Evolutionary conservation across 1,140 invertebrate species (phyloP).

Genomic region (Ceratitis capitata): DNA sequence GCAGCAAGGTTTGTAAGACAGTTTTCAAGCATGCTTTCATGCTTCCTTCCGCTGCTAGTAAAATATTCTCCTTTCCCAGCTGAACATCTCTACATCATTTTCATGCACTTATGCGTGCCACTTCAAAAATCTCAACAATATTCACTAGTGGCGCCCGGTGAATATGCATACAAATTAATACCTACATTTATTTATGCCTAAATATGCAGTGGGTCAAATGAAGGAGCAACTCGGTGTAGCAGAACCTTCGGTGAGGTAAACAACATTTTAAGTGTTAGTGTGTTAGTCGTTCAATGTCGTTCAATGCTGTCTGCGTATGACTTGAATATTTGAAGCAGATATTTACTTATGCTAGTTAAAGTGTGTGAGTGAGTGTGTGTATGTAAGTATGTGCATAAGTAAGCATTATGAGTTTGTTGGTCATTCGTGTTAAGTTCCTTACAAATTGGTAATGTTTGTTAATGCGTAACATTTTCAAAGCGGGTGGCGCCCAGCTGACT

Average conservation of each 20-base stretch:
- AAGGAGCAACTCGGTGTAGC: neutral
- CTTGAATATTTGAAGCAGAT: too few relatives aligned
- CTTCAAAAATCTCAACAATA: neutral
- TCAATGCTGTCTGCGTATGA: neutral
- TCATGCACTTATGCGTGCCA: neutral
- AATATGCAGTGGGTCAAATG: neutral
- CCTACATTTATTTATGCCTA: neutral
- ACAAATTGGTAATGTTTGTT: conserved; percentile 8
- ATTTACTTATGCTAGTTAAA: too few relatives aligned
- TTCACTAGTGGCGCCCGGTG: neutral
- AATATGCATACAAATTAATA: neutral
- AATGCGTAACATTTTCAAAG: neutral
- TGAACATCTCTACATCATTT: neutral
- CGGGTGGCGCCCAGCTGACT: neutral
- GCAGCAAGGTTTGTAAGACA: too few relatives aligned
- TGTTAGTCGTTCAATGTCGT: neutral
- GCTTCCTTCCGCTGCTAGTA: neutral
- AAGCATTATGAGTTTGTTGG: neutral
- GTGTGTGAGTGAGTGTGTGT: too few relatives aligned
- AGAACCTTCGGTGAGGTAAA: neutral
- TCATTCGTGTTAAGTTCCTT: neutral
- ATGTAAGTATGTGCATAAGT: too few relatives aligned
- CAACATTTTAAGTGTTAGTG: neutral
- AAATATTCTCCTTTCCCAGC: neutral
- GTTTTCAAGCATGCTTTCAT: too few relatives aligned